These are phyloP conservation scores for Helogale parvula DNA, from an alignment of 2,113 vertebrate species.

Conservation along the genomic window DNA sequence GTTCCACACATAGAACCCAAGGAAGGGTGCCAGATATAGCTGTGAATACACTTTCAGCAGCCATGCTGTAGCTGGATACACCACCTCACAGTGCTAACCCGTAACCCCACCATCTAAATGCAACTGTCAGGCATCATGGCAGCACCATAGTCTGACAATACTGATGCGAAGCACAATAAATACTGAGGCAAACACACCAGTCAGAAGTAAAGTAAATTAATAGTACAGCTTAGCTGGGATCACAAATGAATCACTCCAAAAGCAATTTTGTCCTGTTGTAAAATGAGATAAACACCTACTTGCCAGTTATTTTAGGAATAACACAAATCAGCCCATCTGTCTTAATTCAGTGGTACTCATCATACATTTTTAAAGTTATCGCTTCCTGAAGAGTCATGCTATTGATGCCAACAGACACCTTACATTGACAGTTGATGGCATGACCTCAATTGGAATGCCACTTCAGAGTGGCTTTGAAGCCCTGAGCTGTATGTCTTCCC, in stretches of 20 bases:
- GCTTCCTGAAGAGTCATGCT: constrained; percentile 73
- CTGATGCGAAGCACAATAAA: constrained; percentile 70
- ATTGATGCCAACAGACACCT: constrained; percentile 54
- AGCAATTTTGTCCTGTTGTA: constrained; percentile 80
- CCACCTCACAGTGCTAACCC: constrained; percentile 2
- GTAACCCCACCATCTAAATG: constrained; percentile 74
- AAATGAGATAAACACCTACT: constrained; percentile 82
- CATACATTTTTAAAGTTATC: constrained; percentile 76
- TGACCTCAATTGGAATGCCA: constrained; percentile 43
- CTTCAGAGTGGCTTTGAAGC: neutral
- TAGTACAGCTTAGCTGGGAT: constrained; percentile 78
- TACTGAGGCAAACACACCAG: constrained; percentile 60
- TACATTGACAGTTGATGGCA: neutral
- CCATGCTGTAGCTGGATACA: neutral
- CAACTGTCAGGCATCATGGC: constrained; percentile 61
- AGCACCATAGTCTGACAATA: constrained; percentile 31
- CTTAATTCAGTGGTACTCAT: constrained; percentile 78
- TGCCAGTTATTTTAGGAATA: constrained; percentile 81
- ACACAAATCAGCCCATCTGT: constrained; percentile 82
- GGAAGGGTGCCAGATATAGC: constrained; percentile 5
- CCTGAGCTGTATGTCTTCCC: neutral
- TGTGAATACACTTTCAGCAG: neutral
- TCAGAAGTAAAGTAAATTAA: constrained; percentile 79
- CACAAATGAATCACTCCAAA: constrained; percentile 81
- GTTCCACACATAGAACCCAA: neutral